phyloP scores from a whole-genome alignment of 2,888 invertebrate species.

The Carabus problematicus region DNA sequence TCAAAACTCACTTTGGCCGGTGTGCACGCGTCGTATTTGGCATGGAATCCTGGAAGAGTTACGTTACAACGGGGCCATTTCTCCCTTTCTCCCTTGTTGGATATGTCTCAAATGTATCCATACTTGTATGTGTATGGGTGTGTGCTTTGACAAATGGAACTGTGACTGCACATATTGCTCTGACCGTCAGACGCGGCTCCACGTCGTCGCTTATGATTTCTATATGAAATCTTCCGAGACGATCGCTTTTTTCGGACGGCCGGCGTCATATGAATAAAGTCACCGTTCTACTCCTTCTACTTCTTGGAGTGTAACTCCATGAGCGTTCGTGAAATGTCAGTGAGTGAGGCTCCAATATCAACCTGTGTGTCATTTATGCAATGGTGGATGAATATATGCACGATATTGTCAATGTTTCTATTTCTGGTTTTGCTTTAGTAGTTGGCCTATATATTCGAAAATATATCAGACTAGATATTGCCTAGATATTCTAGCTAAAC shows the following conservation, averaged over 20 bases:
- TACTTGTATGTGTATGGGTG: constrained; percentile 6
- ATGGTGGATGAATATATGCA: no score
- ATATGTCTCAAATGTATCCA: no score
- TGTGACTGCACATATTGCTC: constrained; percentile 44
- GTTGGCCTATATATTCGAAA: no score
- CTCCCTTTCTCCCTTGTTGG: constrained; percentile 5
- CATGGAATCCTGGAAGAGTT: constrained; percentile 8
- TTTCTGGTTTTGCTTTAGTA: no score
- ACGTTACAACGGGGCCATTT: constrained; percentile 23
- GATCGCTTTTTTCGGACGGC: constrained; percentile 11
- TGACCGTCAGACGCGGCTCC: constrained; percentile 20
- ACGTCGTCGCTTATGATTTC: constrained; percentile 33
- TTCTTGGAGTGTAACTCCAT: background rate
- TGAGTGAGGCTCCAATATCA: no score
- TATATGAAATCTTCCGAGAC: constrained; percentile 34
- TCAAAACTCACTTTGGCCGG: constrained; percentile 39
- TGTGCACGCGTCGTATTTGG: constrained; percentile 3
- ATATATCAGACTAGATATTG: no score
- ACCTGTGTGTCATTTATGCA: no score
- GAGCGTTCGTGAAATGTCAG: no score
- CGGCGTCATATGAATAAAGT: constrained; percentile 3
- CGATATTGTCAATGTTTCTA: no score
- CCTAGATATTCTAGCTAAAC: no score
- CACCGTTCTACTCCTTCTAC: background rate
- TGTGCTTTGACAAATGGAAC: constrained; percentile 49